These are phyloP conservation scores for Sebastes hopkinsi DNA, from an alignment of 2,797 vertebrate species.

Conservation along the genomic window DNA sequence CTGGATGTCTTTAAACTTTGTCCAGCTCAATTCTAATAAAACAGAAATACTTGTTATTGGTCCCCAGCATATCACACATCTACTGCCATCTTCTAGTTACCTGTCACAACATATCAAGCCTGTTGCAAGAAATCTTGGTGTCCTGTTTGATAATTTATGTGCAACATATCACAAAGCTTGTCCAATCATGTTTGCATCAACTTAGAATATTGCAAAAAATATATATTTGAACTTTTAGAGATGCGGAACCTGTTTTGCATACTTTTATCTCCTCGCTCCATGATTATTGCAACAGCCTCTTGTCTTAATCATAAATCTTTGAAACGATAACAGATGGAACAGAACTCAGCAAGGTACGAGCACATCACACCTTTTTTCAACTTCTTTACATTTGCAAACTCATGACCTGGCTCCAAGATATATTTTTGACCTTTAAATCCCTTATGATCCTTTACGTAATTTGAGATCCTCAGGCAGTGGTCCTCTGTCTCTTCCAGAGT, in stretches of 20 bases:
- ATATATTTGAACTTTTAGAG: no score
- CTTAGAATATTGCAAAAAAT: no score
- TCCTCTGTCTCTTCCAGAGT: background rate
- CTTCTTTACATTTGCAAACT: background rate
- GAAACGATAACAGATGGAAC: background rate
- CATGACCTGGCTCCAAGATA: background rate
- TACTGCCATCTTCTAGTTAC: background rate
- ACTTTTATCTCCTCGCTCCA: background rate
- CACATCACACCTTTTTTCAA: background rate
- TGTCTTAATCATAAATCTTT: background rate
- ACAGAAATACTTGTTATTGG: background rate
- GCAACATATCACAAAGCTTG: background rate
- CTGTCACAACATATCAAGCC: background rate
- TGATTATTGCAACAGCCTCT: background rate
- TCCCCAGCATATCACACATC: background rate
- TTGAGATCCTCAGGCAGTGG: background rate
- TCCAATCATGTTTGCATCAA: no score
- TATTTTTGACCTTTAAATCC: background rate
- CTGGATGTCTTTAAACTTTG: no score
- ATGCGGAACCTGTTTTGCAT: no score
- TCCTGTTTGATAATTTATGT: background rate
- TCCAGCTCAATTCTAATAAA: background rate
- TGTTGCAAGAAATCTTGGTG: background rate
- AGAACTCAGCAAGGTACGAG: background rate
- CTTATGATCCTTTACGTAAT: background rate